Percentiles rank a stretch among this genome's conserved stretches.
phyloP scores from a whole-genome alignment of 2,888 invertebrate species.

The Labia minor region DNA sequence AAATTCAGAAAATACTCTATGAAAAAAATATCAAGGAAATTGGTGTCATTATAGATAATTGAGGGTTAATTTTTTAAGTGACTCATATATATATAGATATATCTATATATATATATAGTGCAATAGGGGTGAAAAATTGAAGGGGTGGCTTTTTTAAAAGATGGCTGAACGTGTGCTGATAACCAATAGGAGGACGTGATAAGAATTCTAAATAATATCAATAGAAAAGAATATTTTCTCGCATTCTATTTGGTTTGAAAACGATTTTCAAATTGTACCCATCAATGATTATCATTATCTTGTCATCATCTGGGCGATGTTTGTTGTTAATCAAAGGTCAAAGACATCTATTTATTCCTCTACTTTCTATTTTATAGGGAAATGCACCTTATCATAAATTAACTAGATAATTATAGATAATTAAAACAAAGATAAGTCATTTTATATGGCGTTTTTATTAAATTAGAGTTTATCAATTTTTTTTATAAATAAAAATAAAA shows the following conservation, averaged over 20 bases:
- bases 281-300: too few species aligned
- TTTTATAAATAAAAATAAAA: too few species aligned
- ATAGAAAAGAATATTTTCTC: not conserved
- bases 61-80: slow-evolving; percentile 13
- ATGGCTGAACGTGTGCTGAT: slow-evolving; percentile 7
- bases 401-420: too few species aligned
- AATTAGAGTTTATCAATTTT: too few species aligned
- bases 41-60: slow-evolving; percentile 13
- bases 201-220: not conserved
- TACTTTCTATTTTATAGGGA: too few species aligned
- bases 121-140: not conserved
- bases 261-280: too few species aligned
- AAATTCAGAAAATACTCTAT: slow-evolving; percentile 1
- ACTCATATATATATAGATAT: not conserved
- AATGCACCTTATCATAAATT: too few species aligned
- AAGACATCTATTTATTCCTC: too few species aligned
- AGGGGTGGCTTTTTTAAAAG: slow-evolving; percentile 13
- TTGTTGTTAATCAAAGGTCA: too few species aligned
- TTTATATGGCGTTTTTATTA: too few species aligned
- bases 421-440: too few species aligned
- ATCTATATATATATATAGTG: not conserved
- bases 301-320: too few species aligned
- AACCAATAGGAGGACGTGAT: not conserved
- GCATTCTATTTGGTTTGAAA: not conserved
- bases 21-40: slow-evolving; percentile 7